A percentile compares a stretch with the other conserved stretches of the same genome.
phyloP scores from a whole-genome alignment of 2,797 vertebrate species.

The Lates japonicus region DNA sequence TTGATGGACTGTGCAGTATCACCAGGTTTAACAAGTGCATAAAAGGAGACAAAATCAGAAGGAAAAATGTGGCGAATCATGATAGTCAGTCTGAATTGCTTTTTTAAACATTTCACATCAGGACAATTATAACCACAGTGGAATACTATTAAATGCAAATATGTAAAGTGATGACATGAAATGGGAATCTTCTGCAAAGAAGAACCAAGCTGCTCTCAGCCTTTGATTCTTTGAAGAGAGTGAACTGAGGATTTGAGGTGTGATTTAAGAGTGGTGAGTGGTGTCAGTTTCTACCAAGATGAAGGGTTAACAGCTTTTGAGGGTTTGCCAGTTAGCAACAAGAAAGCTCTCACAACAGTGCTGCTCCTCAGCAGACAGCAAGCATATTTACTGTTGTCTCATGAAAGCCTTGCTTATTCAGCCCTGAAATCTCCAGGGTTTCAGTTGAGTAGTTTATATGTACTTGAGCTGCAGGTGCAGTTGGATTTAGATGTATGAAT shows the following conservation, averaged over 20 bases:
- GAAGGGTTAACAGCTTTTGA: background rate
- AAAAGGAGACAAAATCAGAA: background rate
- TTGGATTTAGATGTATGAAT: background rate
- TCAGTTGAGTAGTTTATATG: background rate
- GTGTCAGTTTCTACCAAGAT: background rate
- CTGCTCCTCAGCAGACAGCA: background rate
- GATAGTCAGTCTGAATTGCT: background rate
- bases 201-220: background rate
- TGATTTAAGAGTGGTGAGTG: background rate
- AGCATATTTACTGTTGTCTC: background rate
- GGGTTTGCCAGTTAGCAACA: background rate
- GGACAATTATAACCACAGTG: background rate
- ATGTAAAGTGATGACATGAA: background rate
- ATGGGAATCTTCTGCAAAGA: background rate
- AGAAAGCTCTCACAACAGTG: background rate
- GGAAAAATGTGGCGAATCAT: background rate
- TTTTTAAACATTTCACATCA: background rate
- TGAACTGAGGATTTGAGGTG: background rate
- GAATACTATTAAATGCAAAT: background rate
- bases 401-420: background rate
- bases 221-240: background rate
- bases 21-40: background rate
- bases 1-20: slow-evolving; percentile 1
- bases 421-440: background rate
- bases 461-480: background rate